Conservation (phyloP, 2,888 invertebrate species). For the Philopedon plagiatum region DNA sequence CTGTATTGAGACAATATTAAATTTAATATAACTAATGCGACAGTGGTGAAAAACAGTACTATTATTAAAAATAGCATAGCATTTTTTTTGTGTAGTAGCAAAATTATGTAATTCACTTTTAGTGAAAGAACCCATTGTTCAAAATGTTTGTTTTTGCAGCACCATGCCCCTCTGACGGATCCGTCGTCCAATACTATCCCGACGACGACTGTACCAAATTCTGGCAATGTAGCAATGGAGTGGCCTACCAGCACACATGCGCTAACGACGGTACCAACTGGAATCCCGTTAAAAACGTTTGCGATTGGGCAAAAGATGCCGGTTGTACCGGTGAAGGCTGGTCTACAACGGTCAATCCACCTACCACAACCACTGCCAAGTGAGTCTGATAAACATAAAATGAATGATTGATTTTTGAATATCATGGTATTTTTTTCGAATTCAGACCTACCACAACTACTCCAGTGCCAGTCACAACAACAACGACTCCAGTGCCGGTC, state of each 20-base stretch:
- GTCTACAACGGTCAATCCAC: background rate
- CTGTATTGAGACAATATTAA: too few species aligned
- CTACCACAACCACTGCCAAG: background rate
- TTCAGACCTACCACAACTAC: background rate
- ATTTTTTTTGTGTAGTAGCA: too few species aligned
- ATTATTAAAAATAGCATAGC: too few species aligned
- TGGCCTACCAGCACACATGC: conserved; percentile 29
- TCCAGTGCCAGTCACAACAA: background rate
- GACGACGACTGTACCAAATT: conserved; percentile 47
- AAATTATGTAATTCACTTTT: too few species aligned
- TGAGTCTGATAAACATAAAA: too few species aligned
- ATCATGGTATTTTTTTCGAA: background rate
- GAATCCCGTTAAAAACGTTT: conserved; percentile 52
- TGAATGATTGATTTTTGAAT: too few species aligned
- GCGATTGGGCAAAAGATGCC: conserved; percentile 41
- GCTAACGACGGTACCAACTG: conserved; percentile 48
- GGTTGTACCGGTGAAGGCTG: conserved; percentile 24
- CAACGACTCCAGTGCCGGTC: background rate
- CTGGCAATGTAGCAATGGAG: conserved; percentile 53
- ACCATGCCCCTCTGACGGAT: conserved; percentile 27
- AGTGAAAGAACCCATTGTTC: too few species aligned
- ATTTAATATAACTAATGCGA: too few species aligned
- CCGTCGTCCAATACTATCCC: conserved; percentile 22
- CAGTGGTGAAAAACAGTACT: too few species aligned
- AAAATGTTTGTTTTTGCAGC: too few species aligned